A percentile compares a stretch with the other conserved stretches of the same genome.
phyloP scores from a whole-genome alignment of 2,888 invertebrate genomes.

The Yponomeuta plumbellus region DNA sequence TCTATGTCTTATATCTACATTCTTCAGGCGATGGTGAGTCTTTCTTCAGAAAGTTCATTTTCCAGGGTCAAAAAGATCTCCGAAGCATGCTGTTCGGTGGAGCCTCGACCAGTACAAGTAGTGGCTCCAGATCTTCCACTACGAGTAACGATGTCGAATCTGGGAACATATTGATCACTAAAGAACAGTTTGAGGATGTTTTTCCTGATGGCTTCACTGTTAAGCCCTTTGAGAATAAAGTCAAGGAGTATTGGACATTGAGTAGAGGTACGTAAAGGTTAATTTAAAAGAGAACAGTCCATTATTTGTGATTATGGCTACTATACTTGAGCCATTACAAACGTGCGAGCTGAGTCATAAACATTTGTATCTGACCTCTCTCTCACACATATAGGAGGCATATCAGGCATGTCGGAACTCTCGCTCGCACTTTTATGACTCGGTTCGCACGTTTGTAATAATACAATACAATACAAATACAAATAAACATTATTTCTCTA shows the following conservation, averaged over 20 bases:
- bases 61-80: conserved; percentile 57
- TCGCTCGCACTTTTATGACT: too few species aligned
- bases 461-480: too few species aligned
- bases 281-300: too few species aligned
- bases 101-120: conserved; percentile 32
- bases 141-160: conserved; percentile 22
- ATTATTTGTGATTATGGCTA: too few species aligned
- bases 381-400: too few species aligned
- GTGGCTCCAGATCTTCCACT: conserved; percentile 24
- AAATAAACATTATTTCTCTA: too few species aligned
- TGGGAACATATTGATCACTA: conserved; percentile 32
- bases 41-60: conserved; percentile 8
- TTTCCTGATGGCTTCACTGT: conserved; percentile 42
- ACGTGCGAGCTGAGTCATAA: too few species aligned
- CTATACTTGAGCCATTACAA: too few species aligned
- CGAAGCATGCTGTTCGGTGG: conserved; percentile 46
- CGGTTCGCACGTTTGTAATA: too few species aligned
- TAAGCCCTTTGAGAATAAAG: conserved; percentile 28
- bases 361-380: too few species aligned
- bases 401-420: too few species aligned
- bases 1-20: too few species aligned
- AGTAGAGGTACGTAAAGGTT: conserved; percentile 39
- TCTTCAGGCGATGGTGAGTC: background rate
- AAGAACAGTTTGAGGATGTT: conserved; percentile 43
- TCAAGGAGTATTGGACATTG: conserved; percentile 43